Evolutionary conservation across 2,113 vertebrate species (phyloP).

Genomic region (Ellobius talpinus): DNA sequence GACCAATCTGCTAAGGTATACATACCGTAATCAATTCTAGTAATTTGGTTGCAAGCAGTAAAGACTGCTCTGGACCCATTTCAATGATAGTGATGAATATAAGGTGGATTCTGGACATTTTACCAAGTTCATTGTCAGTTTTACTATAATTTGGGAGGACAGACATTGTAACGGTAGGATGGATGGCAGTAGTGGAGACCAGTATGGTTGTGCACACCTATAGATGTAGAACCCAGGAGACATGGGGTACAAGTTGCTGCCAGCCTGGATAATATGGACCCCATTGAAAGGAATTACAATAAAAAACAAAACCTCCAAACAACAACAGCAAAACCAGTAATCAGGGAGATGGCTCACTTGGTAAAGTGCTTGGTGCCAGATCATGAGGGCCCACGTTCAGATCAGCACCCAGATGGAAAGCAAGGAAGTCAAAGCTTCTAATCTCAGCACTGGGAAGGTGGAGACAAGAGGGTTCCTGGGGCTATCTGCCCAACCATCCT

Average conservation of each 20-base stretch:
- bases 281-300: not conserved
- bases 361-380: not conserved
- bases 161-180: not conserved
- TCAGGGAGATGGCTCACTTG: no score
- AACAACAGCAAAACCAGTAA: no score
- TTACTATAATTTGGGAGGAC: not conserved
- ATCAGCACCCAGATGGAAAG: not conserved
- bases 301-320: not conserved
- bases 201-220: no score
- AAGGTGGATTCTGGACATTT: not conserved
- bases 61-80: not conserved
- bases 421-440: no score
- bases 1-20: not conserved
- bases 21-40: not conserved
- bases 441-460: not conserved
- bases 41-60: not conserved
- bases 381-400: not conserved
- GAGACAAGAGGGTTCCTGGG: not conserved
- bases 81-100: not conserved
- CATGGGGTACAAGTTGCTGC: not conserved
- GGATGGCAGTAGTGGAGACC: not conserved
- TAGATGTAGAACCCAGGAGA: not conserved
- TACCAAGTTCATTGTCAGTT: conserved; percentile 13
- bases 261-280: not conserved
- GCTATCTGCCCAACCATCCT: not conserved